phyloP scores from a whole-genome alignment of 2,888 invertebrate species.

The Xestia sexstrigata region DNA sequence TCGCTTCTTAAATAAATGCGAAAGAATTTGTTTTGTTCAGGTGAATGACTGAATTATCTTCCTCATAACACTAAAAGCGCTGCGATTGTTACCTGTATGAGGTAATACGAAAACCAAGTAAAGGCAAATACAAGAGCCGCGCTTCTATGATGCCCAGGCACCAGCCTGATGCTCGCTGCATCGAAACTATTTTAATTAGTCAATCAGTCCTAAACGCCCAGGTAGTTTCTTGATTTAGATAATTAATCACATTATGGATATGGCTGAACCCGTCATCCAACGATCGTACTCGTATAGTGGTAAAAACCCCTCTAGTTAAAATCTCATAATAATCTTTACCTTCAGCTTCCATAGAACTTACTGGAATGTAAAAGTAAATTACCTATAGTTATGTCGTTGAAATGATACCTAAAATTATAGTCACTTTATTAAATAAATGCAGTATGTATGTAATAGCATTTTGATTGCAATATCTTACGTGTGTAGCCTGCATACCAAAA shows the following conservation, averaged over 20 bases:
- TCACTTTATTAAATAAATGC: background rate
- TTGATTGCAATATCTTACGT: background rate
- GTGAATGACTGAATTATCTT: background rate
- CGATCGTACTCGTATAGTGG: background rate
- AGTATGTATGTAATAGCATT: background rate
- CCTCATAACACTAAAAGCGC: too few relatives aligned
- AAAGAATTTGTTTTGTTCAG: background rate
- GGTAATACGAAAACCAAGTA: background rate
- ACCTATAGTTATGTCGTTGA: constrained; percentile 11
- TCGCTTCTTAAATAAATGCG: background rate
- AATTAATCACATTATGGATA: background rate
- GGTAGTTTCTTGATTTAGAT: background rate
- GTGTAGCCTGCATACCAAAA: background rate
- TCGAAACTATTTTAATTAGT: constrained; percentile 19
- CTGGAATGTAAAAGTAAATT: constrained; percentile 18
- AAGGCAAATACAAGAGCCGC: background rate
- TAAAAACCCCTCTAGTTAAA: constrained; percentile 3
- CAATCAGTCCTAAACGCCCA: background rate
- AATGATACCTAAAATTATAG: background rate
- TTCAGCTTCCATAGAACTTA: constrained; percentile 29
- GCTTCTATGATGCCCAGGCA: constrained; percentile 2
- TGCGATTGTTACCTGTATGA: background rate
- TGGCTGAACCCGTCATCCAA: background rate
- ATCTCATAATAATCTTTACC: constrained; percentile 13
- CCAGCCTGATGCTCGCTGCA: too few relatives aligned